phyloP scores from a whole-genome alignment of 2,888 invertebrate genomes.

The Eurytoma adleriae region DNA sequence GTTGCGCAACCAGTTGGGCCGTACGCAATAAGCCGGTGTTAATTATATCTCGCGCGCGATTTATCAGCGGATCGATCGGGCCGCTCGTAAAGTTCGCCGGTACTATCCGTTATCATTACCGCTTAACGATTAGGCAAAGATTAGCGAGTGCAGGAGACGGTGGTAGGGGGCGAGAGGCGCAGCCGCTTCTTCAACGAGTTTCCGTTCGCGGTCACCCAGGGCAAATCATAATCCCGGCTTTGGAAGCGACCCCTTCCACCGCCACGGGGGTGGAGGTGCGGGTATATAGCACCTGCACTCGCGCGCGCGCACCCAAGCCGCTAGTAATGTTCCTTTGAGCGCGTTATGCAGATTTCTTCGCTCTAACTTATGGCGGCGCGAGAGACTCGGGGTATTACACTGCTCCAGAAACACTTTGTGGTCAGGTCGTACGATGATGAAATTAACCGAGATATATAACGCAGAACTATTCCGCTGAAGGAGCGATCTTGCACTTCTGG shows the following conservation, averaged over 20 bases:
- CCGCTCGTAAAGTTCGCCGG: conserved; percentile 57
- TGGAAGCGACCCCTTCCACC: conserved; percentile 24
- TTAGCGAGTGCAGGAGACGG: conserved; percentile 53
- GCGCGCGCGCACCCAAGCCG: background rate
- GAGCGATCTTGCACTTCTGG: background rate
- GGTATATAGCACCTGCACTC: conserved; percentile 53
- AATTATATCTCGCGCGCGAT: conserved; percentile 23
- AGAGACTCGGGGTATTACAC: conserved; percentile 1
- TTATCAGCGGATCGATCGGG: conserved; percentile 46
- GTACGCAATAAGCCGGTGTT: background rate
- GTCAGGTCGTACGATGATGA: conserved; percentile 3
- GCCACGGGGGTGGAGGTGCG: background rate
- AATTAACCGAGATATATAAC: conserved; percentile 22
- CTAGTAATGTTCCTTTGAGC: conserved; percentile 32
- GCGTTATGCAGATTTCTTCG: conserved; percentile 44
- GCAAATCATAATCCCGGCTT: conserved; percentile 62
- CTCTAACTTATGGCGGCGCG: conserved; percentile 31
- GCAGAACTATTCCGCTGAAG: background rate
- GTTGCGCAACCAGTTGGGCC: background rate
- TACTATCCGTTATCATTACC: conserved; percentile 67
- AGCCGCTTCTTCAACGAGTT: conserved; percentile 49
- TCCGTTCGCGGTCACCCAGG: conserved; percentile 53
- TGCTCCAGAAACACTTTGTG: conserved; percentile 24
- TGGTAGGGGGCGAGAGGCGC: background rate
- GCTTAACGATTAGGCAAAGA: conserved; percentile 65